Conservation (phyloP, 2,888 invertebrate species). For the Cerceris ruficornis region DNA sequence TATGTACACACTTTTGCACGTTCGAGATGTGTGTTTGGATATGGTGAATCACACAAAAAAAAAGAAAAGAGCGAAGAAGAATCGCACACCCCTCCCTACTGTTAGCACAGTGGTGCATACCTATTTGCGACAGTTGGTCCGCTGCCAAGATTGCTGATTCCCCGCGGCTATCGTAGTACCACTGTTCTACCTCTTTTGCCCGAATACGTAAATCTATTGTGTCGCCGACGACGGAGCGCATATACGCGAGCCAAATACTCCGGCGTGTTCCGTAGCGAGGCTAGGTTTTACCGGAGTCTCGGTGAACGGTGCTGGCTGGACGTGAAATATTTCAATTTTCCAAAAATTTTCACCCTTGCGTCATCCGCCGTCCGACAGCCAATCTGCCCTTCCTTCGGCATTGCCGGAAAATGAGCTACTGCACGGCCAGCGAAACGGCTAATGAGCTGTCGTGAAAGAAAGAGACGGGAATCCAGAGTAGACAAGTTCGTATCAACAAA, state of each 20-base stretch:
- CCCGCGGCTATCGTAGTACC: conserved; percentile 75
- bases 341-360: conserved; percentile 58
- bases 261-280: conserved; percentile 46
- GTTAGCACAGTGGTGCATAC: conserved; percentile 74
- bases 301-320: conserved; percentile 35
- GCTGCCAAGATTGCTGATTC: conserved; percentile 77
- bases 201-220: conserved; percentile 80
- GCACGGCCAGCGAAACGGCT: conserved; percentile 26
- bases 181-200: conserved; percentile 74
- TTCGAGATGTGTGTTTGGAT: conserved; percentile 27
- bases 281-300: conserved; percentile 46
- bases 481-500: conserved; percentile 3
- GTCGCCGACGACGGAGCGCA: conserved; percentile 67
- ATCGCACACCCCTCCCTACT: conserved; percentile 60
- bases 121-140: conserved; percentile 78
- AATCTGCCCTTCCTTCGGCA: conserved; percentile 39
- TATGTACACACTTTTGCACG: neutral
- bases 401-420: conserved; percentile 48
- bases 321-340: conserved; percentile 71
- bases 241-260: conserved; percentile 72
- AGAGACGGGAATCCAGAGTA: conserved; percentile 7
- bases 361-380: conserved; percentile 41
- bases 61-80: conserved; percentile 52
- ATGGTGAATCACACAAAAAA: conserved; percentile 47
- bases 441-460: conserved; percentile 42